Conservation (phyloP, 2,888 invertebrate genomes). For the Chymomyza procnemis region DNA sequence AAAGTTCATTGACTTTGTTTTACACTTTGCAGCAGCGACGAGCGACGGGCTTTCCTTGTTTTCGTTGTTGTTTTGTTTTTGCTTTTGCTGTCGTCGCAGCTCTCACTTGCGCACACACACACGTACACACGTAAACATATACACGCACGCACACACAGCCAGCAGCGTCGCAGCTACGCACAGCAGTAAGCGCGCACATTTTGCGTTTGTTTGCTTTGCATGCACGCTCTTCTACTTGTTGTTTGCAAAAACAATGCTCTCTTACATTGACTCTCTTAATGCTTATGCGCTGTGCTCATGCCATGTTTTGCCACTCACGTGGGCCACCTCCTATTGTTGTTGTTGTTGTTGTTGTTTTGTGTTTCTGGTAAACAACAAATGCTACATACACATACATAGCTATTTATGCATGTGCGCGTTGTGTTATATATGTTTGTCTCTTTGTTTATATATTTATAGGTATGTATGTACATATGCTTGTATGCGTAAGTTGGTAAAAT, state of each 20-base stretch:
- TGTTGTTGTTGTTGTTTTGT: not conserved
- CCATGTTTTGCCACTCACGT: not conserved
- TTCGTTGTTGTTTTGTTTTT: constrained; percentile 6
- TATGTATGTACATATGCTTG: not conserved
- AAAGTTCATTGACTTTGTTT: constrained; percentile 75
- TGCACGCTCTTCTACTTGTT: too few species aligned
- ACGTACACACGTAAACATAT: constrained; percentile 26
- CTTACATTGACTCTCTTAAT: not conserved
- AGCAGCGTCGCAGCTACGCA: too few species aligned
- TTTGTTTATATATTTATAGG: too few species aligned
- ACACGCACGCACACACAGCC: not conserved
- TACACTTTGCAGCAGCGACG: constrained; percentile 44
- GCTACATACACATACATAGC: too few species aligned
- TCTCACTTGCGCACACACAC: constrained; percentile 33
- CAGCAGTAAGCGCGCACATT: not conserved
- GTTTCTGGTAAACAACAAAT: not conserved
- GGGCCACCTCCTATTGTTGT: not conserved
- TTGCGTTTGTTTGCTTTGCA: not conserved
- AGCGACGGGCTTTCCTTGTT: not conserved
- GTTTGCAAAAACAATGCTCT: not conserved
- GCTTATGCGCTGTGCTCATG: not conserved
- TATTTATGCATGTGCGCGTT: not conserved
- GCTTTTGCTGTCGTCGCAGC: not conserved
- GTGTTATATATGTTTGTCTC: too few species aligned
- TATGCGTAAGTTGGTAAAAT: constrained; percentile 15